A percentile compares a stretch with the other conserved stretches of the same genome.
These are phyloP conservation scores for Odontocolon sp. DNA, from an alignment of 2,888 invertebrate genomes.

Conservation along the genomic window DNA sequence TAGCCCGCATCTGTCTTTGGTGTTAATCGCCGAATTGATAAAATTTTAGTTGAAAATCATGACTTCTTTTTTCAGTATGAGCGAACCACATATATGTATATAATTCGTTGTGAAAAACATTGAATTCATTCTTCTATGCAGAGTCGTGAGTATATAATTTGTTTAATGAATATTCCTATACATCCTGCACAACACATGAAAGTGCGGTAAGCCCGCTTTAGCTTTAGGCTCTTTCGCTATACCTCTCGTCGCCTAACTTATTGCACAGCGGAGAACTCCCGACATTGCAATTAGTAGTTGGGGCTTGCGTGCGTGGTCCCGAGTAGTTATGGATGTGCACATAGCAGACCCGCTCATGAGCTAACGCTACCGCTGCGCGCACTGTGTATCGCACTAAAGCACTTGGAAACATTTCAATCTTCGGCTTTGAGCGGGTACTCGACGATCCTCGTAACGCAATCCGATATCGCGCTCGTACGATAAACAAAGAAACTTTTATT, in stretches of 20 bases:
- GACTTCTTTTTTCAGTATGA: too few relatives aligned
- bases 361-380: neutral
- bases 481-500: neutral
- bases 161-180: too few relatives aligned
- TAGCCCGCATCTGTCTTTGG: too few relatives aligned
- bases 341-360: neutral
- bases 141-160: too few relatives aligned
- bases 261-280: slow-evolving; percentile 32
- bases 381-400: slow-evolving; percentile 34
- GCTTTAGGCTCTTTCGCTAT: slow-evolving; percentile 27
- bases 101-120: too few relatives aligned
- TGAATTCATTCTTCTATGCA: too few relatives aligned
- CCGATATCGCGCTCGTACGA: neutral
- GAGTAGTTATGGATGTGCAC: slow-evolving; percentile 34
- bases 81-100: too few relatives aligned
- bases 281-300: slow-evolving; percentile 51
- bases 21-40: too few relatives aligned
- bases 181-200: neutral
- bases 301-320: slow-evolving; percentile 13
- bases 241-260: slow-evolving; percentile 35
- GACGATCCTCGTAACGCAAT: neutral
- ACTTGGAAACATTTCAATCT: slow-evolving; percentile 49
- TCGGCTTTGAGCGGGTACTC: slow-evolving; percentile 13
- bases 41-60: too few relatives aligned
- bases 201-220: neutral